Conservation (phyloP, 2,888 invertebrate genomes). For the Junonia oenone region DNA sequence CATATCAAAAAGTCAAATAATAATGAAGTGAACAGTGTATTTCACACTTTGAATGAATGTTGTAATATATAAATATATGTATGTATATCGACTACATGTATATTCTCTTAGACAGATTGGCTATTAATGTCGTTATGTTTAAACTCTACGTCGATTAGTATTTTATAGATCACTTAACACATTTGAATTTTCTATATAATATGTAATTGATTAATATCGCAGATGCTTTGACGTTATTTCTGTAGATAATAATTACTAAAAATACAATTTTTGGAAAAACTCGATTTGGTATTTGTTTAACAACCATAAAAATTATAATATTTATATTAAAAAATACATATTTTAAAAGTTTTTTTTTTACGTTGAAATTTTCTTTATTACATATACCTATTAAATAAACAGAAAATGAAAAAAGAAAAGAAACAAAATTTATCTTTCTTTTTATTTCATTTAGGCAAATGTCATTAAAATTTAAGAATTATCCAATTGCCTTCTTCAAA, state of each 20-base stretch:
- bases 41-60: not conserved
- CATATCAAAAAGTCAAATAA: not conserved
- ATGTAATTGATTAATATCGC: not conserved
- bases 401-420: not conserved
- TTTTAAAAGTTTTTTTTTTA: not conserved
- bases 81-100: not conserved
- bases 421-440: not conserved
- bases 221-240: not conserved
- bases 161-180: not conserved
- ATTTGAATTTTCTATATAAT: not conserved
- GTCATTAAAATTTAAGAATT: not conserved
- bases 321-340: no score
- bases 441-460: not conserved
- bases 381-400: no score
- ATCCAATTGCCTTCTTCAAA: constrained; percentile 4
- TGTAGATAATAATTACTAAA: not conserved
- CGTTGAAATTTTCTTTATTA: no score
- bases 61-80: not conserved
- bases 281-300: not conserved
- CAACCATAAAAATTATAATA: not conserved
- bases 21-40: not conserved
- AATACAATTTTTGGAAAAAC: not conserved
- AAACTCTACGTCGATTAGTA: not conserved
- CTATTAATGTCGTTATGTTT: not conserved
- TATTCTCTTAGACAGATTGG: not conserved